Percentiles rank a stretch among this genome's conserved stretches.
These are phyloP conservation scores for Dromas ardeola DNA, from an alignment of 2,113 vertebrate genomes.

Conservation along the genomic window DNA sequence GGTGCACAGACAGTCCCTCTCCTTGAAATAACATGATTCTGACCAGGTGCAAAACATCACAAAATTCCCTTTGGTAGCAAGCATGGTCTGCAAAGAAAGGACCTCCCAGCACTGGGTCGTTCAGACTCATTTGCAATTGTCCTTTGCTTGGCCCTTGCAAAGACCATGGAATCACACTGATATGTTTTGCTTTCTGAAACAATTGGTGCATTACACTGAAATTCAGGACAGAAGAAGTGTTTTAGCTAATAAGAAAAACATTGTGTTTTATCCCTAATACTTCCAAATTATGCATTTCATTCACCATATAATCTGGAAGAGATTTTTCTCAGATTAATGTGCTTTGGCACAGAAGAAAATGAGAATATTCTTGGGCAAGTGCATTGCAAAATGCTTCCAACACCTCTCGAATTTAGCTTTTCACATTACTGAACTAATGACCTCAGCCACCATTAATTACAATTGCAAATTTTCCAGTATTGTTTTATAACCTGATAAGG, in stretches of 20 bases:
- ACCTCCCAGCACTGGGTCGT: neutral
- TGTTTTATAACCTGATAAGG: neutral
- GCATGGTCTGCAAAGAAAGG: neutral
- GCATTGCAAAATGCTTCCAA: neutral
- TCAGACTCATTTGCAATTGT: neutral
- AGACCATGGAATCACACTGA: neutral
- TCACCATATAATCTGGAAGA: neutral
- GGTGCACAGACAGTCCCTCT: neutral
- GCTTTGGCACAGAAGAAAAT: neutral
- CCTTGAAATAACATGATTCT: neutral
- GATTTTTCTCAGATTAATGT: neutral
- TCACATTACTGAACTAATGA: neutral
- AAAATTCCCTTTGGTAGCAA: neutral
- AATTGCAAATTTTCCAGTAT: conserved; percentile 19
- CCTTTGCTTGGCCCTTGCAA: neutral
- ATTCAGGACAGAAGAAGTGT: neutral
- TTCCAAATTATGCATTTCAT: neutral
- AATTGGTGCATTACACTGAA: neutral
- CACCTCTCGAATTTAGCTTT: neutral
- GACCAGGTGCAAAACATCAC: neutral
- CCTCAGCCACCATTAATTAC: neutral
- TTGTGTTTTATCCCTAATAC: neutral
- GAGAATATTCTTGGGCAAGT: neutral
- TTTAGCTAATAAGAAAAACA: neutral
- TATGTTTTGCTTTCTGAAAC: neutral